Evolutionary conservation across 2,888 invertebrate species (phyloP), one percentile per base, ranked within the genome.

Genomic region (Teleogryllus oceanicus): DNA sequence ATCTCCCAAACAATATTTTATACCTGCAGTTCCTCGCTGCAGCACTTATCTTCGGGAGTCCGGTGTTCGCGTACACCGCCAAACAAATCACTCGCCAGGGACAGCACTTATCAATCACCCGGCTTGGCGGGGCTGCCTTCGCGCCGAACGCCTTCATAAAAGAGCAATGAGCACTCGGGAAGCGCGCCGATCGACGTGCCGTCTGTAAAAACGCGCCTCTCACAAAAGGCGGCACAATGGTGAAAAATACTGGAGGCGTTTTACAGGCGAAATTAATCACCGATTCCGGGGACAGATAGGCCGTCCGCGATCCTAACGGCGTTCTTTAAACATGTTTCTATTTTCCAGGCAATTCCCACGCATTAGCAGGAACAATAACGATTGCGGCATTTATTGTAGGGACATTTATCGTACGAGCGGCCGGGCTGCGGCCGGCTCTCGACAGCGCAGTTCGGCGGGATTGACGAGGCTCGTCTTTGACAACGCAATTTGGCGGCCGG

Each of bases 321-420:
- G 62, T 62, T 62, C 62, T 62, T 62, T 62, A 62, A 62, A 62
- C 62, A 62, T 62, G 37, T 62, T 62, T 62, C n/a, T 62, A 62
- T 62, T 62, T 62, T n/a, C 16, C 62, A 18, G 62, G 62, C 62
- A 62, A 62, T 62, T 62, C 62, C 62, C 62, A n/a, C 62, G 62
- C 62, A 62, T 62, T 62, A 62, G 62, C n/a, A 13, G n/a, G 12
- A 18, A 62, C 62, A 62, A 62, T 62, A 62, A n/a, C 62, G 62
- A 62, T 62, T 62, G 62, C n/a, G 62, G 16, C 62, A 62, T 62
- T 62, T 62, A 62, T 62, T 62, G 62, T 62, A 62, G 62, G 62
- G n/a, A 8, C 62, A n/a, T 62, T 62, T 62, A 62, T 62, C 62
- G 62, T 37, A 8, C 37, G 24, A 24, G 24, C 62, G 13, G 62